A percentile compares a stretch with the other conserved stretches of the same genome.
Conservation (phyloP, 2,797 vertebrate species). For the Saguinus oedipus region DNA sequence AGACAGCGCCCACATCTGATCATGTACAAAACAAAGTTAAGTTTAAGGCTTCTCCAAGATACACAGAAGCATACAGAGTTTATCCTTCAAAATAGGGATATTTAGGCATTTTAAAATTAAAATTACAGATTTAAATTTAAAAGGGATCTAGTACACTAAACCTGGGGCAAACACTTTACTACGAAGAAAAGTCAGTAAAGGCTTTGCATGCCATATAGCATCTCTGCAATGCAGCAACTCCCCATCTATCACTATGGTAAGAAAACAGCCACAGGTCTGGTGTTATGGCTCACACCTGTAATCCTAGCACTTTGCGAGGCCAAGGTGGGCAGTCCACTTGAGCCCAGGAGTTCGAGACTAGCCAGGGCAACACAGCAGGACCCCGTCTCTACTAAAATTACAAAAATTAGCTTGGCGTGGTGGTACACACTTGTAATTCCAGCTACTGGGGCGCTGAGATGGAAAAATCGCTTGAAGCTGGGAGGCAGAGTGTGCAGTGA, state of each 20-base stretch:
- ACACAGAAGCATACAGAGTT: background rate
- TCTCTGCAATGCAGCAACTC: background rate
- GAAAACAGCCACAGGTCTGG: background rate
- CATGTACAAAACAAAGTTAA: slow-evolving; percentile 61
- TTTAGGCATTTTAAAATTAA: background rate
- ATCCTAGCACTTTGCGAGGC: background rate
- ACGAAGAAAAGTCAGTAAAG: background rate
- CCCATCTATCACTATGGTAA: background rate
- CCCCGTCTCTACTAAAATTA: background rate
- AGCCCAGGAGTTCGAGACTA: background rate
- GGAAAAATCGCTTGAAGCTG: background rate
- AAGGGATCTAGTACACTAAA: slow-evolving; percentile 37
- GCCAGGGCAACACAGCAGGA: background rate
- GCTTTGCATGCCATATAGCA: background rate
- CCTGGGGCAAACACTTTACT: background rate
- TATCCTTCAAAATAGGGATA: background rate
- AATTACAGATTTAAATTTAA: background rate
- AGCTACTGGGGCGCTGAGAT: background rate
- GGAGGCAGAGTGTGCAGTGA: background rate
- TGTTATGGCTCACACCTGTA: background rate
- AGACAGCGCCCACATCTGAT: slow-evolving; percentile 98
- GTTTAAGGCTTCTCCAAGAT: background rate
- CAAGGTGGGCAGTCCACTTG: background rate
- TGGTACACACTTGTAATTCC: background rate
- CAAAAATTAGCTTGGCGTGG: background rate